Evolutionary conservation across 2,113 vertebrate genomes (phyloP), one percentile per base, ranked within the genome.

Genomic region (Neogale vison): DNA sequence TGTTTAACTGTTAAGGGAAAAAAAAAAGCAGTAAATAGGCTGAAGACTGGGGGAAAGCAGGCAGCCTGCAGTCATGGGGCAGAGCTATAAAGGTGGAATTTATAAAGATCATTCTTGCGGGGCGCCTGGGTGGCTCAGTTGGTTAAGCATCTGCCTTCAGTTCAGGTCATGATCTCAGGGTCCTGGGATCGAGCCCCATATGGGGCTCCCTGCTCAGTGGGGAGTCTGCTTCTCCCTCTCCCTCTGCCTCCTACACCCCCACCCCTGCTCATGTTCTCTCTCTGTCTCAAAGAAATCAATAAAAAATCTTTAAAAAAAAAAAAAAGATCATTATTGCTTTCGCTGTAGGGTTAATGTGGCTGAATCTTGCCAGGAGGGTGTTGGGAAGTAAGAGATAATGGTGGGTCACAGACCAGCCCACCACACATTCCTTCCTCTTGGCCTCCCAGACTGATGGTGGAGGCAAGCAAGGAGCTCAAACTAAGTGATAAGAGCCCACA

Each of bases 11-110:
- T 24, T 85, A 23, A 55, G 39, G 63, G 17, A n/a, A 29, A 50
- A 39, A n/a, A 29, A 50, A 39, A 47, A 34, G 11, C 13, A 29
- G 12, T 24, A 20, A 36, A 65, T 9, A 36, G 29, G 47, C 26
- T 23, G 11, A 50, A 21, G 5, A 1, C 14, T 76, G 39, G 42
- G 36, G n/a, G 18, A 67, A 80, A 90, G 71, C n/a, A 21, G 15
- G 17, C 17, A 79, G 9, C 29, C 36, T 26, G 20, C 9, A 0
- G 0, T 34, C 47, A 57, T 3, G 11, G 6, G 36, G 45, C 4
- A 17, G 10, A 77, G 47, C 11, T 21, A 76, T 59, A 42, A 76
- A 31, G 47, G 26, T 21, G 14, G 57, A 7, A n/a, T 47, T n/a
- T 20, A 24, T 12, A 7, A 55, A 61, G 55, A 18, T 8, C 45